phyloP scores from a whole-genome alignment of 2,797 vertebrate species.

The Aeoliscus strigatus region DNA sequence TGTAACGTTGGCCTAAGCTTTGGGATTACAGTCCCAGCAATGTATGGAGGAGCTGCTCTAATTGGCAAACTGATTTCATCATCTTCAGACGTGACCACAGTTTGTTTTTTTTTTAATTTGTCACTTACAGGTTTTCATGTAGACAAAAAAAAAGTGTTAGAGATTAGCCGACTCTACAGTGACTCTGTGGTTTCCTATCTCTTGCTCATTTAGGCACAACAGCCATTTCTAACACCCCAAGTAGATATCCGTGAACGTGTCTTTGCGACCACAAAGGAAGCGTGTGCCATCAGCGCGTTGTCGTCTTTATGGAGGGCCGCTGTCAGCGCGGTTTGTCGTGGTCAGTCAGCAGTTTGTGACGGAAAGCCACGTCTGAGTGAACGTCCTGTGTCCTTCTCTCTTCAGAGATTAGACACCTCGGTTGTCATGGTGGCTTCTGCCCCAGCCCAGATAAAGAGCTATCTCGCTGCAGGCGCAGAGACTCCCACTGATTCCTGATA shows the following conservation, averaged over 20 bases:
- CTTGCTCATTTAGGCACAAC: conserved; percentile 6
- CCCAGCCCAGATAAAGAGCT: conserved; percentile 52
- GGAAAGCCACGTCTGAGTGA: conserved; percentile 26
- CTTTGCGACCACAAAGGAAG: conserved; percentile 53
- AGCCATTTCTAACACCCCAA: conserved; percentile 32
- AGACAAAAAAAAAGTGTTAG: neutral
- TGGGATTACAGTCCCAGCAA: conserved; percentile 60
- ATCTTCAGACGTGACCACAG: conserved; percentile 1
- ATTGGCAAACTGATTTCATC: conserved; percentile 38
- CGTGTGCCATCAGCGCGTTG: conserved; percentile 25
- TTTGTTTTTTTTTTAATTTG: neutral
- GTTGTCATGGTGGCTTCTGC: conserved; percentile 47
- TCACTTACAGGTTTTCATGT: neutral
- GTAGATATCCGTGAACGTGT: conserved; percentile 26
- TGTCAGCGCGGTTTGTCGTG: conserved; percentile 26
- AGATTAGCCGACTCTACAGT: conserved; percentile 7
- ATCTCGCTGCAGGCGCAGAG: conserved; percentile 38
- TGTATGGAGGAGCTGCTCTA: conserved; percentile 62
- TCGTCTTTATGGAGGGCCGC: conserved; percentile 22
- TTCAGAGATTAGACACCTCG: conserved; percentile 53
- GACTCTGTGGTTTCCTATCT: conserved; percentile 49
- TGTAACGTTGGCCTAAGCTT: conserved; percentile 60
- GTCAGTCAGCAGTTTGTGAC: conserved; percentile 16
- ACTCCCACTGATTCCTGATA: conserved; percentile 49
- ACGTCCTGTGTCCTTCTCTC: conserved; percentile 40